Percentiles rank a stretch among this genome's conserved stretches.
Evolutionary conservation across 1,140 invertebrate species (phyloP).

Genomic region (Drosophila bifasciata): DNA sequence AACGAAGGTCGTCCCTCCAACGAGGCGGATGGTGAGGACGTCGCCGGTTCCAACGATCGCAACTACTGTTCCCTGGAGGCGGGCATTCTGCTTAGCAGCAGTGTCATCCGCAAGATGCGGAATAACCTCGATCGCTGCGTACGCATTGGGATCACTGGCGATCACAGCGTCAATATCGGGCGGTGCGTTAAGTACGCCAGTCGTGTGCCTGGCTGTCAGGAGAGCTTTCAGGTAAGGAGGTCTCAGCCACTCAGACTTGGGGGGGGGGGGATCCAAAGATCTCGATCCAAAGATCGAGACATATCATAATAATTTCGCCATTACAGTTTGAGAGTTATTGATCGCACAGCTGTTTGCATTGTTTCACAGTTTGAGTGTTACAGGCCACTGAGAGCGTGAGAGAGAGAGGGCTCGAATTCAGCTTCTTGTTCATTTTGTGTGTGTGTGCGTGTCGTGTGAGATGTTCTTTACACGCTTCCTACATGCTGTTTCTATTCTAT

Average conservation of each 20-base stretch:
- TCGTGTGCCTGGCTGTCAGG: constrained; percentile 86
- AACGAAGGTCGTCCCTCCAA: neutral
- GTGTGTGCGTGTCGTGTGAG: constrained; percentile 20
- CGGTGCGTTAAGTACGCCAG: constrained; percentile 90
- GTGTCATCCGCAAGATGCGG: constrained; percentile 89
- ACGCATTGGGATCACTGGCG: constrained; percentile 90
- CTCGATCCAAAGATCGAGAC: too few species aligned
- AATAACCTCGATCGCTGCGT: constrained; percentile 93
- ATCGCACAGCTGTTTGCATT: neutral
- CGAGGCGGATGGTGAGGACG: neutral
- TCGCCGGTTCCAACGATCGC: constrained; percentile 61
- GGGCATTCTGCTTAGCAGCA: constrained; percentile 91
- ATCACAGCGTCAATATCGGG: constrained; percentile 92
- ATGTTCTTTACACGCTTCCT: constrained; percentile 47
- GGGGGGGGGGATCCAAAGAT: too few species aligned
- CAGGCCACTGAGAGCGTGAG: too few species aligned
- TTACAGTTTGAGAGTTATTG: constrained; percentile 1
- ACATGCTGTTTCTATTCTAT: constrained; percentile 55
- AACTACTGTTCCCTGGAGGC: constrained; percentile 86
- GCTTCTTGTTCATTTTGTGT: neutral
- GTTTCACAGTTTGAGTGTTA: too few species aligned
- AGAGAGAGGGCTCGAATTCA: too few species aligned
- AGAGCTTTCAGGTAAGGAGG: constrained; percentile 85
- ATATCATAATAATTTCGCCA: too few species aligned
- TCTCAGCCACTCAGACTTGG: too few species aligned